A percentile compares a stretch with the other conserved stretches of the same genome.
Evolutionary conservation across 2,888 invertebrate species (phyloP).

Genomic region (Agrotis puta): DNA sequence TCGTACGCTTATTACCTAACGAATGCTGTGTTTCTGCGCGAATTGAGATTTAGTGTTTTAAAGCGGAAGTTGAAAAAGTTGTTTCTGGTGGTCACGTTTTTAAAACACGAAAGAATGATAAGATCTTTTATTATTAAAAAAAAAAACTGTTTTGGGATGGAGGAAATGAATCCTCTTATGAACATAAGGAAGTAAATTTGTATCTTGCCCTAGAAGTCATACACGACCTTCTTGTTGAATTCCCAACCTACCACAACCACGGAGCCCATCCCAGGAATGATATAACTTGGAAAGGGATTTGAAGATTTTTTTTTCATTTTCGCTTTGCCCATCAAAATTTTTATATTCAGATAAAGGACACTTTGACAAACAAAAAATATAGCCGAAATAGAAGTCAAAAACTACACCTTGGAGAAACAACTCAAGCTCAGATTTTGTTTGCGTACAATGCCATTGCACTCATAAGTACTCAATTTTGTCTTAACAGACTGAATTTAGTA

Average conservation of each 20-base stretch:
- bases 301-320: no score
- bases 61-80: conserved; percentile 25
- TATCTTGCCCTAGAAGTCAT: not conserved
- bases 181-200: not conserved
- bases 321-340: no score
- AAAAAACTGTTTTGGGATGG: not conserved
- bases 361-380: no score
- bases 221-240: not conserved
- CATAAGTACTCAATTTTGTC: no score
- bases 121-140: not conserved
- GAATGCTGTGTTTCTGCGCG: conserved; percentile 53
- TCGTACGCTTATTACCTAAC: conserved; percentile 67
- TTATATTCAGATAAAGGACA: no score
- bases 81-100: conserved; percentile 5
- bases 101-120: not conserved
- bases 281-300: not conserved
- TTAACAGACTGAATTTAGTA: no score
- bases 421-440: no score
- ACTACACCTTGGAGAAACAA: no score
- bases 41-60: conserved; percentile 46
- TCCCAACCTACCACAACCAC: not conserved
- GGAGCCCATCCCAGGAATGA: not conserved
- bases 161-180: not conserved
- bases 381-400: no score
- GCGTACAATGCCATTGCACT: not conserved